phyloP scores from a whole-genome alignment of 64 coral and sea anemone species.

The Astreopora myriophthalma region DNA sequence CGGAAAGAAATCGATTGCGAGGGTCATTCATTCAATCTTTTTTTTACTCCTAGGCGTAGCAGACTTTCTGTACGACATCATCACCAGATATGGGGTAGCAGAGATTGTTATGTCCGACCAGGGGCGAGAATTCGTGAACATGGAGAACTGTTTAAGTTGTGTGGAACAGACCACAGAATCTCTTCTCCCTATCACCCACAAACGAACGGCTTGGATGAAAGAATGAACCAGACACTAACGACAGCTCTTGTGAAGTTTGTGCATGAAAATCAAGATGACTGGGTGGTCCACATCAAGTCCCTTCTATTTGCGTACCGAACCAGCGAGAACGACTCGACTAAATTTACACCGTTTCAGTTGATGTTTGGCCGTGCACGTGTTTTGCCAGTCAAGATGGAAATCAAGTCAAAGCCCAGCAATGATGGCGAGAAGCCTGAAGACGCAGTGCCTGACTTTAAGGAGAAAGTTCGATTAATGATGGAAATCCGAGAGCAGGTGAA shows the following conservation, averaged over 20 bases:
- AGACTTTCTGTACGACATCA: conserved; percentile 3
- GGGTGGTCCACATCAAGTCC: conserved; percentile 50
- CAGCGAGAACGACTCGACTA: conserved; percentile 47
- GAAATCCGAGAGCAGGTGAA: conserved; percentile 23
- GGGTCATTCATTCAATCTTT: not conserved
- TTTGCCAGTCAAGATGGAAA: conserved; percentile 40
- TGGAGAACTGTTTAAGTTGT: conserved; percentile 43
- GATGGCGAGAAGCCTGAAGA: not conserved
- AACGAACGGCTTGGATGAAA: not conserved
- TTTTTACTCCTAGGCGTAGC: not conserved
- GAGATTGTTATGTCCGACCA: conserved; percentile 57
- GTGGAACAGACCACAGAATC: conserved; percentile 14
- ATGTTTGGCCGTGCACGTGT: conserved; percentile 69
- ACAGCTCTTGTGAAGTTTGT: conserved; percentile 55
- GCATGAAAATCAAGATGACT: conserved; percentile 60
- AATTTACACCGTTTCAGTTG: conserved; percentile 61
- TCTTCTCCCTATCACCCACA: not conserved
- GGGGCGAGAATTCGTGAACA: conserved; percentile 63
- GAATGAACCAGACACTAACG: conserved; percentile 32
- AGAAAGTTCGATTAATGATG: not conserved
- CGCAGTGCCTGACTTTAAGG: not conserved
- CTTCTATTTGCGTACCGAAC: conserved; percentile 46
- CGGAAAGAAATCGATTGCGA: not conserved
- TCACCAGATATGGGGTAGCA: conserved; percentile 39
- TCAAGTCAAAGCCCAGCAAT: not conserved